Evolutionary conservation across 1,140 invertebrate genomes (phyloP), one percentile per base, ranked within the genome.

Genomic region (Orius insidiosus): DNA sequence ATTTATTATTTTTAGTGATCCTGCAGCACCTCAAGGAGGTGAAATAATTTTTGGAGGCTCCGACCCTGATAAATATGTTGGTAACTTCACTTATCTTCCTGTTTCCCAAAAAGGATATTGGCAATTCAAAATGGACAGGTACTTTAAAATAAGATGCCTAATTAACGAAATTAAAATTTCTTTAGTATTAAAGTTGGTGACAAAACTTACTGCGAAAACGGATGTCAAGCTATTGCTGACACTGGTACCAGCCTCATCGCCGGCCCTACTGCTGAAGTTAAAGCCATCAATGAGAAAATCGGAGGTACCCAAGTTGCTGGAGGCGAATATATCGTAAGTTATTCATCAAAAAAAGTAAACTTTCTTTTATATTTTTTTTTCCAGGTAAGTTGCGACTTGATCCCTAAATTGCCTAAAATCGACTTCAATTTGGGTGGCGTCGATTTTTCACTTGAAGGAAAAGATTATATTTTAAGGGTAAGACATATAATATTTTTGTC

Each of bases 241-340:
- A 98, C 95, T 45, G 95, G 95, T 47, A 99, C 95, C 45, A 95
- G 89, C 34, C 72, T 99, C 3, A 85, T 99, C 59, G 93, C 86
- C 55, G 94, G 93, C 32, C 96, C 96, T 5, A 62, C 71, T n/a
- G 31, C 54, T 0, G 90, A 98, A 65, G 69, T 96, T 41, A 67
- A 70, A 38, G 66, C 67, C 13, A 76, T 99, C 32, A 97, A 98
- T 62, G 68, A 81, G 67, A 67, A 70, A 35, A 76, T 97, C 54
- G 92, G 92, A 39, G 90, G 80, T 32, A 87, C 80, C 47, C 75
- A 84, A 13, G 69, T 93, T 32, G 59, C 75, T 13, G 75, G 70
- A 50, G 92, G 92, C 55, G 81, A 93, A 74, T 84, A 78, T 55
- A 67, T 77, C 54, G 71, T 69, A 61, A 60, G 19, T 45, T 35